A percentile compares a stretch with the other conserved stretches of the same genome.
Conservation (phyloP, 2,797 vertebrate genomes). For the Melanotaenia trifasciata region DNA sequence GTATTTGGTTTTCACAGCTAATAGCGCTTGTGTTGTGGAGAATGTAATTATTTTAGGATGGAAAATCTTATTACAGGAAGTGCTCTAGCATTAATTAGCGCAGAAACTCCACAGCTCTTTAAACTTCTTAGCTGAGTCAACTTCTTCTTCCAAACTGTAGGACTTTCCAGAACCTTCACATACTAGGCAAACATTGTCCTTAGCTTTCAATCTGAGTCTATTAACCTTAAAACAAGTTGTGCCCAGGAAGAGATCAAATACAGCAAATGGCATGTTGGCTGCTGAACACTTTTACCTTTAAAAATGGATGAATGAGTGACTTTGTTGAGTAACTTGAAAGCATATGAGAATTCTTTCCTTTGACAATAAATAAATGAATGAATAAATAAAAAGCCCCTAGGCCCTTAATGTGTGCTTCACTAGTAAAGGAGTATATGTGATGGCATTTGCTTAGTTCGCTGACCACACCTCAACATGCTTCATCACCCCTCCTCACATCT, state of each 20-base stretch:
- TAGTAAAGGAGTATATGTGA: not conserved
- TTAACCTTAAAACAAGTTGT: conserved; percentile 16
- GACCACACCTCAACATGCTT: not conserved
- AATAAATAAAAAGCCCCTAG: not conserved
- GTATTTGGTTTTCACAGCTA: conserved; percentile 7
- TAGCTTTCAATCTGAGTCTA: not conserved
- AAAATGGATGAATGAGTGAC: not conserved
- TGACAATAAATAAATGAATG: no score
- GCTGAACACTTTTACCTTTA: not conserved
- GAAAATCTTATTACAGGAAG: conserved; percentile 66
- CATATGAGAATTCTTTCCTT: not conserved
- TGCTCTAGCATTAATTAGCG: conserved; percentile 16
- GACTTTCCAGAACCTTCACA: conserved; percentile 30
- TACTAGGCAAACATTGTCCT: conserved; percentile 8
- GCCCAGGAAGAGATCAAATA: conserved; percentile 12
- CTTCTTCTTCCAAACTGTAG: conserved; percentile 45
- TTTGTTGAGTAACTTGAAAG: no score
- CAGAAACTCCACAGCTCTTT: conserved; percentile 43
- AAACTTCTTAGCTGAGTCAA: conserved; percentile 46
- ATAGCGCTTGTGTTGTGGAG: conserved; percentile 18
- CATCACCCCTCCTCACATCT: conserved; percentile 16
- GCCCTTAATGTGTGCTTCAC: not conserved
- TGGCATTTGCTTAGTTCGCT: not conserved
- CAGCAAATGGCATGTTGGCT: not conserved
- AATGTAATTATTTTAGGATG: conserved; percentile 41